Conservation (phyloP, 2,888 invertebrate genomes). For the Frankliniella intonsa region DNA sequence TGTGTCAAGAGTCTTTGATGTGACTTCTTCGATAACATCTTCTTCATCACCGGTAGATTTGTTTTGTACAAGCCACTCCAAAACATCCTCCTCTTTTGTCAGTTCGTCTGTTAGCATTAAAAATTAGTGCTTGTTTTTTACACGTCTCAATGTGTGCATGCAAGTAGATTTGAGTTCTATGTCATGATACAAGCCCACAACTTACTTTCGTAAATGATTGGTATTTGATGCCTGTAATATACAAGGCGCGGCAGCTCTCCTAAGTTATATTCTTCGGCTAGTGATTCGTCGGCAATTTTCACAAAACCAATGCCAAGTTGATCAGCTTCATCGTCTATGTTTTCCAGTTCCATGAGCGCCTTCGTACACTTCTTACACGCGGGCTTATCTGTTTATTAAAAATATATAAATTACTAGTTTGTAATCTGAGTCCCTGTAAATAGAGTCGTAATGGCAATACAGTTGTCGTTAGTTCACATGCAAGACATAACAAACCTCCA, state of each 20-base stretch:
- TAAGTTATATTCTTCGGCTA: slow-evolving; percentile 89
- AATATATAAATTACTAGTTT: slow-evolving; percentile 12
- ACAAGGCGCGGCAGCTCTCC: slow-evolving; percentile 82
- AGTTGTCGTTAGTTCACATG: too few relatives aligned
- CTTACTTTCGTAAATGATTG: slow-evolving; percentile 88
- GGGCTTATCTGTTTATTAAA: slow-evolving; percentile 67
- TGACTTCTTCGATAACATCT: slow-evolving; percentile 90
- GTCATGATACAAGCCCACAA: not conserved
- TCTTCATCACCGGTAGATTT: slow-evolving; percentile 92
- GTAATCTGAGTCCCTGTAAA: too few relatives aligned
- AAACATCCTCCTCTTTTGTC: slow-evolving; percentile 83
- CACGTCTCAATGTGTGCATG: not conserved
- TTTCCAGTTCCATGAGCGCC: slow-evolving; percentile 84
- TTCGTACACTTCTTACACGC: slow-evolving; percentile 89
- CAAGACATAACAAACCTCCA: too few relatives aligned
- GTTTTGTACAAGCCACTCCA: slow-evolving; percentile 89
- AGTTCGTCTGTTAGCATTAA: slow-evolving; percentile 63
- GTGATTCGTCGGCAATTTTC: slow-evolving; percentile 84
- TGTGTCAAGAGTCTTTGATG: slow-evolving; percentile 80
- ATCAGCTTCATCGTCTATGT: slow-evolving; percentile 92
- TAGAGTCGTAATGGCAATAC: not conserved
- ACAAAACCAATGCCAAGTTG: slow-evolving; percentile 91
- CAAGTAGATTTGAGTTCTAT: not conserved
- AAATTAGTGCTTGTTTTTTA: not conserved
- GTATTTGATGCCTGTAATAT: slow-evolving; percentile 90